Evolutionary conservation across 2,113 vertebrate genomes (phyloP).

Genomic region (Engystomops pustulosus): DNA sequence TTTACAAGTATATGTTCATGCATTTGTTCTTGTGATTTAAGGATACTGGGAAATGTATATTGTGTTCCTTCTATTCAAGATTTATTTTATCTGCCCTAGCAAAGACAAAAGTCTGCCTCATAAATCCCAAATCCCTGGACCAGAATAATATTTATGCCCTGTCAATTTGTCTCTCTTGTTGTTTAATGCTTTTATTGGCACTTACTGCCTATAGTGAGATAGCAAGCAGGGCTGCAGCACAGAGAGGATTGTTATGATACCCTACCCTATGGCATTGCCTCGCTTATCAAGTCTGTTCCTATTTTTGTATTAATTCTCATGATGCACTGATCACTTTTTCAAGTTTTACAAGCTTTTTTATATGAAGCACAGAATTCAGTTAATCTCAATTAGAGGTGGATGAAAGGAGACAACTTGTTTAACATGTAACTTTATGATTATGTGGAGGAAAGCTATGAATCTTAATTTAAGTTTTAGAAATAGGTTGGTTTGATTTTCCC

Average conservation of each 20-base stretch:
- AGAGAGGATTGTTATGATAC: neutral
- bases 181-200: constrained; percentile 41
- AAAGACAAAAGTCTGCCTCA: constrained; percentile 2
- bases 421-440: neutral
- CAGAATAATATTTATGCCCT: constrained; percentile 14
- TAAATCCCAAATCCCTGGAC: constrained; percentile 25
- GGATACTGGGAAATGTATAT: neutral
- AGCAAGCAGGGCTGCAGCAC: neutral
- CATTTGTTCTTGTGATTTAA: constrained; percentile 8
- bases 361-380: too few relatives aligned
- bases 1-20: neutral
- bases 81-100: constrained; percentile 34
- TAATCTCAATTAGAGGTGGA: too few relatives aligned
- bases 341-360: too few relatives aligned
- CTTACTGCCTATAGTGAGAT: neutral
- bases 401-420: too few relatives aligned
- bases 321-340: too few relatives aligned
- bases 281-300: too few relatives aligned
- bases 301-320: too few relatives aligned
- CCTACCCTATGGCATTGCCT: neutral
- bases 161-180: constrained; percentile 25
- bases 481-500: too few relatives aligned
- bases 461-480: too few relatives aligned
- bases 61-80: constrained; percentile 4
- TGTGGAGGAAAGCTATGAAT: neutral